Evolutionary conservation across 1,140 invertebrate species (phyloP), one percentile per base, ranked within the genome.

Genomic region (Procambarus clarkii): DNA sequence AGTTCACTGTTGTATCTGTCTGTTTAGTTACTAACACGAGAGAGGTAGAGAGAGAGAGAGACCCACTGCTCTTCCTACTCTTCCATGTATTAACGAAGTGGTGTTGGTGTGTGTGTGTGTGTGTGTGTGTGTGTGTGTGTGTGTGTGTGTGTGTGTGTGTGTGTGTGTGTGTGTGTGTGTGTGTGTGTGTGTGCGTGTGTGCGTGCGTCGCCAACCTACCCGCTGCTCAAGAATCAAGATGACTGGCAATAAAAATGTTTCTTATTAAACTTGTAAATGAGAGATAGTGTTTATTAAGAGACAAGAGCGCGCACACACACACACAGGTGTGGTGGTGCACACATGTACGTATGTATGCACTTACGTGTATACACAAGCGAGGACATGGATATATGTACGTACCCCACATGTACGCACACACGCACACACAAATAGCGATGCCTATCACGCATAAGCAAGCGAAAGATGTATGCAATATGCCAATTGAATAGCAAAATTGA

Each of bases 401-500:
- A 79, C 77, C 83, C 48, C 50, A 82, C 69, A 46, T 64, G 46
- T 11, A 79, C 77, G 46, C 82, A 84, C 69, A 46, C 82, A 84
- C 60, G 74, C 82, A 76, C 48, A 74, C 69, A 86, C 18, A 76
- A n/a, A 46, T n/a, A 74, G 18, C 8, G 11, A 76, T 46, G 9
- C 84, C 76, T 76, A 54, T 86, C 74, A 54, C 18, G 46, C 76
- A 87, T 87, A 79, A 79, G 50, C 24, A 78, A 60, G 76, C 15
- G 74, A 87, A 87, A 58, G 76, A 64, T 87, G 85, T 87, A 87
- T 45, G 85, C 85, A 77, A 87, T 78, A 79, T 60, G 58, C 11
- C 85, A 44, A 79, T 78, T 78, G 85, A 87, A 87, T 74, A 87
- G 85, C 79, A 87, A 87, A 87, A 87, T n/a, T 11, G 21, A 11